phyloP scores from a whole-genome alignment of 2,797 vertebrate genomes.

The Arctocebus calabarensis region DNA sequence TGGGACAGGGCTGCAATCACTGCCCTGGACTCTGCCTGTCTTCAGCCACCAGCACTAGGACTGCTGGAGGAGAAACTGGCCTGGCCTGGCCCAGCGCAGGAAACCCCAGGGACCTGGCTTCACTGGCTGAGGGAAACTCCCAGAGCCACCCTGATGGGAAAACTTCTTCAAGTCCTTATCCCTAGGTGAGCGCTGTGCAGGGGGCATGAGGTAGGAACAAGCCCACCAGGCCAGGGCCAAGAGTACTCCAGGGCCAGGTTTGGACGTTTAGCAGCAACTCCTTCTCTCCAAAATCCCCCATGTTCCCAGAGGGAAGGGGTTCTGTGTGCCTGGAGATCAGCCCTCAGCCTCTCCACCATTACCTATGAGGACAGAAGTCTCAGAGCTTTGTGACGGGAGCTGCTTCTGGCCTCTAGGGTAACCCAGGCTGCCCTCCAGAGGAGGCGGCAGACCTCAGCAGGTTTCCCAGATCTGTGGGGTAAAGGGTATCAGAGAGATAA shows the following conservation, averaged over 20 bases:
- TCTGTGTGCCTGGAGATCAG: background rate
- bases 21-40: background rate
- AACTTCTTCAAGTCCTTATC: background rate
- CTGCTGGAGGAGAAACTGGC: background rate
- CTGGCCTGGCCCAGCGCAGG: accelerated
- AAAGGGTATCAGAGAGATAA: background rate
- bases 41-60: background rate
- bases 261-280: background rate
- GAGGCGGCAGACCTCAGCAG: background rate
- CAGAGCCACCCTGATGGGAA: background rate
- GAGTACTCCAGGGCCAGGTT: background rate
- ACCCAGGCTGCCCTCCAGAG: background rate
- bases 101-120: background rate
- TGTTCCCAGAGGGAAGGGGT: background rate
- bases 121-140: background rate
- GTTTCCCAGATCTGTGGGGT: background rate
- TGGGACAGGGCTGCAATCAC: background rate
- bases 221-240: background rate
- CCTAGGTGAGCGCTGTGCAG: background rate
- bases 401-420: background rate
- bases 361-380: background rate
- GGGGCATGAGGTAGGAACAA: background rate
- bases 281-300: accelerated
- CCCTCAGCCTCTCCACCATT: background rate
- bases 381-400: background rate